Conservation (phyloP, 2,113 vertebrate species). For the Corythornis cristatus region DNA sequence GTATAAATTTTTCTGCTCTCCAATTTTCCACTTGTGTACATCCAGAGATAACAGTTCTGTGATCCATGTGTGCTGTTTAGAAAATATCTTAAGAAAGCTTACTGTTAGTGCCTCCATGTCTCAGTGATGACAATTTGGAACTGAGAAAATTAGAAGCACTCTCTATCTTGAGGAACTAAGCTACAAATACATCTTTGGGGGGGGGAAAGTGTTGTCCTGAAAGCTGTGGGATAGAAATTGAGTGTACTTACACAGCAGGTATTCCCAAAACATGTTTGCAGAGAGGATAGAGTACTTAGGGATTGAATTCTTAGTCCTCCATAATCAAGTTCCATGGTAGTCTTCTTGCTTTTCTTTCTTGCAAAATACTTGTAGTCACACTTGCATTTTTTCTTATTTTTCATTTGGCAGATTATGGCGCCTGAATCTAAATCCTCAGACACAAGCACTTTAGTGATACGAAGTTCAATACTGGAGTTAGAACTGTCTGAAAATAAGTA, state of each 20-base stretch:
- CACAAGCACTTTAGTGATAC: slow-evolving; percentile 30
- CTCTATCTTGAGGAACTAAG: not conserved
- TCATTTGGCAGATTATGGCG: not conserved
- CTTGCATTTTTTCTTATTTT: not conserved
- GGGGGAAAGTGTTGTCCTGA: not conserved
- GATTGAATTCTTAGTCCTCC: not conserved
- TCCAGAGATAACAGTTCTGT: not conserved
- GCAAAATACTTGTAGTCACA: not conserved
- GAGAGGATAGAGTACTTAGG: not conserved
- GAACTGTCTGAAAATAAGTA: slow-evolving; percentile 24
- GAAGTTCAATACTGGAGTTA: not conserved
- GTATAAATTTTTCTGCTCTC: not conserved
- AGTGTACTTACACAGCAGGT: not conserved
- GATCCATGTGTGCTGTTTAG: accelerated
- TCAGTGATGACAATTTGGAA: not conserved
- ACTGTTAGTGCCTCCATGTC: not conserved
- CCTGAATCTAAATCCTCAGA: not conserved
- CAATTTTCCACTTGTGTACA: not conserved
- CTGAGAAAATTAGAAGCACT: not conserved
- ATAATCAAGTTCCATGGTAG: not conserved
- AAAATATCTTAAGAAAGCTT: not conserved
- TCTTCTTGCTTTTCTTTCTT: not conserved
- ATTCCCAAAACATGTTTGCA: not conserved
- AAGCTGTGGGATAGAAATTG: not conserved
- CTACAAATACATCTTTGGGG: not conserved